These are phyloP conservation scores for Umimayanthus chanpuru DNA, from an alignment of 92 coral and sea anemone species.

Conservation along the genomic window DNA sequence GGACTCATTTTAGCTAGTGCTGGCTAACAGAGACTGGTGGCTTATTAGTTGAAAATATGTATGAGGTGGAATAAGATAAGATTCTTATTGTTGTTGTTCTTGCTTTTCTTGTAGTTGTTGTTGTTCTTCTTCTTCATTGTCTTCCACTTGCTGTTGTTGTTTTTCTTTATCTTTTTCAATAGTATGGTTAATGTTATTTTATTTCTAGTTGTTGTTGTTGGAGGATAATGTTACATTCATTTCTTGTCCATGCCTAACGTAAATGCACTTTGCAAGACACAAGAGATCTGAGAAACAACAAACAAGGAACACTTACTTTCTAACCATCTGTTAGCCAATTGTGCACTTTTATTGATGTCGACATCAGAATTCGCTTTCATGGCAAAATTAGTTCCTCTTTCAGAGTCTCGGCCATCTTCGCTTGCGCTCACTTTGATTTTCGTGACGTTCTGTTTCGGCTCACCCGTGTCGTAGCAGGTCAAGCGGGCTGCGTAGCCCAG, in stretches of 20 bases:
- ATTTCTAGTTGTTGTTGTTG: no score
- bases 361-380: neutral
- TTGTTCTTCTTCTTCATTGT: no score
- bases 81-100: no score
- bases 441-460: slow-evolving; percentile 15
- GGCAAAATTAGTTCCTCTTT: slow-evolving; percentile 23
- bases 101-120: no score
- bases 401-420: slow-evolving; percentile 16
- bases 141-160: no score
- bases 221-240: no score
- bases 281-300: neutral
- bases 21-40: no score
- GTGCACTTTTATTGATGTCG: neutral
- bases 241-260: neutral
- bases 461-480: slow-evolving; percentile 71
- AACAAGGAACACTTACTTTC: slow-evolving; percentile 59
- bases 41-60: no score
- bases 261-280: neutral
- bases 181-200: no score
- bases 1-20: no score
- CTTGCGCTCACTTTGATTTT: slow-evolving; percentile 54
- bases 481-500: slow-evolving; percentile 70
- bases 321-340: slow-evolving; percentile 55
- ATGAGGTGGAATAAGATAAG: no score
- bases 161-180: no score